Percentiles rank a stretch among this genome's conserved stretches.
These are phyloP conservation scores for Melieria omissa DNA, from an alignment of 2,888 invertebrate species.

Conservation along the genomic window DNA sequence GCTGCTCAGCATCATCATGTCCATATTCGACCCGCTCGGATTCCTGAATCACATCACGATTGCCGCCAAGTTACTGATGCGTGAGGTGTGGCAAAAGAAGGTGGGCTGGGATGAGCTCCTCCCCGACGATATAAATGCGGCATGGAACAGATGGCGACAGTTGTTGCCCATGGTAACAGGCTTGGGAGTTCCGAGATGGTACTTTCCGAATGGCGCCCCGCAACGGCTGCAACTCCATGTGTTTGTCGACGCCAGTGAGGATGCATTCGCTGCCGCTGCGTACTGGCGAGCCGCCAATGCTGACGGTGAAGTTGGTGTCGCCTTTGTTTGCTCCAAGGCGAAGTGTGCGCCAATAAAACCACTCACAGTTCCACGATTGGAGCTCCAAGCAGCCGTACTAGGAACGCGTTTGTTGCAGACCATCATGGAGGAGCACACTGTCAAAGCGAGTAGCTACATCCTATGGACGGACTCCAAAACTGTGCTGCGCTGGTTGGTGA, in stretches of 20 bases:
- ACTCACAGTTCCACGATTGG: constrained; percentile 34
- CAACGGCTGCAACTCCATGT: constrained; percentile 35
- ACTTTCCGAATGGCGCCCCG: constrained; percentile 26
- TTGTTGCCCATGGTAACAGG: constrained; percentile 4
- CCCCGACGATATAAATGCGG: neutral
- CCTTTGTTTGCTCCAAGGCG: constrained; percentile 41
- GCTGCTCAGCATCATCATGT: neutral
- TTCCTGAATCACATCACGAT: too few relatives aligned
- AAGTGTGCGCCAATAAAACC: constrained; percentile 38
- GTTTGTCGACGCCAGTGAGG: constrained; percentile 41
- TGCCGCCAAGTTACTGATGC: too few relatives aligned
- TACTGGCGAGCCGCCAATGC: constrained; percentile 36
- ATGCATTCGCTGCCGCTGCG: constrained; percentile 44
- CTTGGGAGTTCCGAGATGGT: constrained; percentile 17
- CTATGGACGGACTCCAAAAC: constrained; percentile 31
- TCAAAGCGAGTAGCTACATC: constrained; percentile 18
- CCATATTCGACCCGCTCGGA: too few relatives aligned
- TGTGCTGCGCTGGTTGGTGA: constrained; percentile 24
- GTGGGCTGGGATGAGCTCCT: constrained; percentile 19
- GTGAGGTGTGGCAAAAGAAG: neutral
- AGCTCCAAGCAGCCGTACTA: constrained; percentile 36
- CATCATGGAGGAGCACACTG: constrained; percentile 17
- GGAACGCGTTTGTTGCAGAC: constrained; percentile 32
- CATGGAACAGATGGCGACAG: constrained; percentile 23
- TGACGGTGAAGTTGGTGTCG: constrained; percentile 23